A percentile compares a stretch with the other conserved stretches of the same genome.
Conservation (phyloP, 1,140 invertebrate genomes). For the Cotesia chilonis region DNA sequence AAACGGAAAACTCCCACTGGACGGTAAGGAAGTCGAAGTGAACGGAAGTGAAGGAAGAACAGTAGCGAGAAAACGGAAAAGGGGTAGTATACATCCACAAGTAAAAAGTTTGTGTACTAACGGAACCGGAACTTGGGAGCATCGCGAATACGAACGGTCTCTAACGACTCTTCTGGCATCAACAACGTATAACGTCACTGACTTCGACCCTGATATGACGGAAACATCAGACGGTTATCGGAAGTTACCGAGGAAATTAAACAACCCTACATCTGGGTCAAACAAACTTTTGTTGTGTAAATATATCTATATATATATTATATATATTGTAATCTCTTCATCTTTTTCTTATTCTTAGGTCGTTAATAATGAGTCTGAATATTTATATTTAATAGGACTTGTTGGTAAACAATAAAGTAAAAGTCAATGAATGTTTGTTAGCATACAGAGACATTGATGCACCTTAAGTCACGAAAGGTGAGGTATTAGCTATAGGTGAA, state of each 20-base stretch:
- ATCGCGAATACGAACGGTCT: not conserved
- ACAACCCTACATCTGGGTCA: not conserved
- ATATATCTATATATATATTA: not conserved
- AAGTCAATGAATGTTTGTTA: slow-evolving; percentile 4
- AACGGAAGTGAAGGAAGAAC: slow-evolving; percentile 7
- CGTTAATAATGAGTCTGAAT: too few relatives aligned
- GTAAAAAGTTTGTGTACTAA: not conserved
- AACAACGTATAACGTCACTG: not conserved
- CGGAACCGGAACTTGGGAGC: slow-evolving; percentile 5
- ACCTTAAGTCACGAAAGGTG: slow-evolving; percentile 11
- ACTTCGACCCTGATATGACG: slow-evolving; percentile 9
- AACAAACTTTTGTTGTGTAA: not conserved
- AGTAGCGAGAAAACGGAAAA: slow-evolving; percentile 13
- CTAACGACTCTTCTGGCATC: not conserved
- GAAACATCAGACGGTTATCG: not conserved
- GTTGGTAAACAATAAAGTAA: too few relatives aligned
- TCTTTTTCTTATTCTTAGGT: too few relatives aligned
- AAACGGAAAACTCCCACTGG: not conserved
- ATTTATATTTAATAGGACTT: too few relatives aligned
- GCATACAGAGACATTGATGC: not conserved
- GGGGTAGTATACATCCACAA: too few relatives aligned
- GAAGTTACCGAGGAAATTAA: slow-evolving; percentile 12
- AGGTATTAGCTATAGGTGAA: slow-evolving; percentile 16
- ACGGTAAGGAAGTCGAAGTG: slow-evolving; percentile 12
- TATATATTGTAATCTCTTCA: too few relatives aligned